Percentiles rank a stretch among this genome's conserved stretches.
Conservation (phyloP, 2,797 vertebrate genomes). For the Nothura maculosa region DNA sequence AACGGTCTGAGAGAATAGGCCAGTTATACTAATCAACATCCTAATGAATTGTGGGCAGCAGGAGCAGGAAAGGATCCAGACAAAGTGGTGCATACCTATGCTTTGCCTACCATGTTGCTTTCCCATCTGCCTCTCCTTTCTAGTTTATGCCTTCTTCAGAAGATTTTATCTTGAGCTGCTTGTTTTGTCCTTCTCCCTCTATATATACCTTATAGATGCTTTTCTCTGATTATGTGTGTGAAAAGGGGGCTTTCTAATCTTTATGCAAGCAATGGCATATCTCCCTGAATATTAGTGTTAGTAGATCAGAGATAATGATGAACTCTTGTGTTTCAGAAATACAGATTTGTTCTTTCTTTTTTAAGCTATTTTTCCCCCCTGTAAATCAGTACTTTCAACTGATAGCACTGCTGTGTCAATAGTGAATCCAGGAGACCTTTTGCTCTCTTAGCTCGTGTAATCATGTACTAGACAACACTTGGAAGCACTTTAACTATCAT, state of each 20-base stretch:
- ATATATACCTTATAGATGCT: background rate
- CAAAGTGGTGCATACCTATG: background rate
- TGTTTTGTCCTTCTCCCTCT: background rate
- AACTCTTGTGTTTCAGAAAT: background rate
- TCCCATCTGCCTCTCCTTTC: background rate
- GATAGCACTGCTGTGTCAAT: background rate
- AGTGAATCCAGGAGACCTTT: background rate
- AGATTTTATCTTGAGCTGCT: background rate
- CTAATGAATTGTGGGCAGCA: background rate
- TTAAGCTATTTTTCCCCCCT: background rate
- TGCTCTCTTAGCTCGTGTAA: background rate
- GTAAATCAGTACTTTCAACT: background rate
- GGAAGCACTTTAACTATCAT: background rate
- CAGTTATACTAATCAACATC: background rate
- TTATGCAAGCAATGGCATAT: background rate
- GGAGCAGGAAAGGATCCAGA: background rate
- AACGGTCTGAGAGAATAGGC: background rate
- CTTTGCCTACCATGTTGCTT: background rate
- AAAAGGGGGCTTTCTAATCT: background rate
- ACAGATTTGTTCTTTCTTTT: background rate
- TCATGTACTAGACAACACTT: background rate
- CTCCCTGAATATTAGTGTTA: background rate
- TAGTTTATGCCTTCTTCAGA: accelerated
- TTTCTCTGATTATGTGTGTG: accelerated
- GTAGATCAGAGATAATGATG: background rate